A percentile compares a stretch with the other conserved stretches of the same genome.
Evolutionary conservation across 2,888 invertebrate species (phyloP).

Genomic region (Cantharis rustica): DNA sequence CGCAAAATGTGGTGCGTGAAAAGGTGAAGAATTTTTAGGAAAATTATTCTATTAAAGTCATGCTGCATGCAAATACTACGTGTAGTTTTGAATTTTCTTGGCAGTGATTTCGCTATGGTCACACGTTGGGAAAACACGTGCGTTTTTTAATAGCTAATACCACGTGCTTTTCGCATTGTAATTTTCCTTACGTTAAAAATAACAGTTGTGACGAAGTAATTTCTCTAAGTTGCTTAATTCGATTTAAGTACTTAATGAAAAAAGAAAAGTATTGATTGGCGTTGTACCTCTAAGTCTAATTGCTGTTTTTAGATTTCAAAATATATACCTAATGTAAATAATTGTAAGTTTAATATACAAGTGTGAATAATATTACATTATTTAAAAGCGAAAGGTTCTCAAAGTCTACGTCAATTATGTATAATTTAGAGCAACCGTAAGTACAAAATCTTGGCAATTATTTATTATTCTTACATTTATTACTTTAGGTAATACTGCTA

Average conservation of each 20-base stretch:
- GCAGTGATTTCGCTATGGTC: background rate
- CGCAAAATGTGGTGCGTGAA: background rate
- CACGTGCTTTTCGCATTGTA: background rate
- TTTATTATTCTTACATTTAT: conserved; percentile 28
- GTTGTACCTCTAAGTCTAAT: background rate
- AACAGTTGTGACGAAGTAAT: background rate
- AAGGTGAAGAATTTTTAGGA: background rate
- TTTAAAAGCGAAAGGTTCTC: conserved; percentile 29
- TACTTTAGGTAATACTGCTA: conserved; percentile 22
- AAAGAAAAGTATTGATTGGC: background rate
- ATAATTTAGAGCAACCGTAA: conserved; percentile 30
- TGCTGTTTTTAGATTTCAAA: background rate
- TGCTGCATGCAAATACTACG: background rate
- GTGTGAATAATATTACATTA: conserved; percentile 6
- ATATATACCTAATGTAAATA: background rate
- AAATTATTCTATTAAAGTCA: background rate
- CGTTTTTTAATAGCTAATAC: background rate
- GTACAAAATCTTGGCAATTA: conserved; percentile 26
- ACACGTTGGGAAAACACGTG: background rate
- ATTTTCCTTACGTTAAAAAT: background rate
- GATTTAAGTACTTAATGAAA: background rate
- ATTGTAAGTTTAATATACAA: conserved; percentile 1
- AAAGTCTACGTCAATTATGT: conserved; percentile 30
- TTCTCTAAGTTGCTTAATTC: background rate
- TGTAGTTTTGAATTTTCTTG: background rate